Conservation (phyloP, 2,113 vertebrate genomes). For the Sorex fumeus region DNA sequence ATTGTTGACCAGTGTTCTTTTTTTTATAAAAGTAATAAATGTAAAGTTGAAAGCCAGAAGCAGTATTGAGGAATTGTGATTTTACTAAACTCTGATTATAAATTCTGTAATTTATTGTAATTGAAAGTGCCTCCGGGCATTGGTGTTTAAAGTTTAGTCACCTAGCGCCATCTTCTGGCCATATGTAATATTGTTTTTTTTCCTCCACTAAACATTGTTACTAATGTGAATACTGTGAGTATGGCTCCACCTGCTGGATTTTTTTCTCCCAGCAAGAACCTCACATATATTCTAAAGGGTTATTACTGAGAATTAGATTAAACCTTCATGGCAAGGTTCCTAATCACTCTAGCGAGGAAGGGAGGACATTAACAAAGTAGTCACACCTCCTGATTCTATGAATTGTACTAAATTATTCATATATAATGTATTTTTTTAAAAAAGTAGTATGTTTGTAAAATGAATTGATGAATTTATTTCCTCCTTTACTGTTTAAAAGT, state of each 20-base stretch:
- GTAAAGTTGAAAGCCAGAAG: background rate
- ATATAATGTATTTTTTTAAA: background rate
- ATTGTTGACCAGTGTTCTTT: background rate
- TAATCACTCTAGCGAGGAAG: background rate
- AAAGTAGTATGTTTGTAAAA: background rate
- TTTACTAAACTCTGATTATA: background rate
- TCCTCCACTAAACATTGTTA: background rate
- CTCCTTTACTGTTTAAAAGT: background rate
- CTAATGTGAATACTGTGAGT: constrained; percentile 16
- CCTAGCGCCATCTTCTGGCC: constrained; percentile 70
- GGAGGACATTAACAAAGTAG: background rate
- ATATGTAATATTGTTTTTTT: background rate
- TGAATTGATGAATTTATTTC: background rate
- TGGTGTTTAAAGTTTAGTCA: constrained; percentile 17
- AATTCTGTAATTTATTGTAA: background rate
- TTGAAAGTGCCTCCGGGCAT: background rate
- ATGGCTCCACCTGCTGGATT: constrained; percentile 71
- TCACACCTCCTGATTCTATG: background rate
- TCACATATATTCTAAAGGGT: background rate
- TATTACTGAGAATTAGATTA: background rate
- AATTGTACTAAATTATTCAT: background rate
- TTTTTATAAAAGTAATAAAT: constrained; percentile 10
- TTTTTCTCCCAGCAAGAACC: background rate
- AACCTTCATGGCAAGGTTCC: background rate
- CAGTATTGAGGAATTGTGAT: background rate